Percentiles rank a stretch among this genome's conserved stretches.
phyloP scores from a whole-genome alignment of 2,797 vertebrate species.

The Sebastes jordani region DNA sequence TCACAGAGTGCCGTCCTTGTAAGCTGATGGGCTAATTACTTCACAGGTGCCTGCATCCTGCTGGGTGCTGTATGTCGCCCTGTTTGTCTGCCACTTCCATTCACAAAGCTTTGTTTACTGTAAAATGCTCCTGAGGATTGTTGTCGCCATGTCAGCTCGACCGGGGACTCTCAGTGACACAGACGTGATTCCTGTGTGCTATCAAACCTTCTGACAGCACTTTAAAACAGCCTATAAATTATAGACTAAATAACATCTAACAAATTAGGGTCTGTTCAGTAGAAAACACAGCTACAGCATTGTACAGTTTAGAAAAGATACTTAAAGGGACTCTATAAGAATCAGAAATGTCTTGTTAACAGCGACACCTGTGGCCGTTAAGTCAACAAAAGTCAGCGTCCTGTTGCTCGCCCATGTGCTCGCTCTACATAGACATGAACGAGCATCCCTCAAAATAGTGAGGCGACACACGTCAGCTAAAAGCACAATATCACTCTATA shows the following conservation, averaged over 20 bases:
- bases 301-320: not conserved
- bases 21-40: slow-evolving; percentile 54
- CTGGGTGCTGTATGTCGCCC: slow-evolving; percentile 19
- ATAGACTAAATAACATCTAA: not conserved
- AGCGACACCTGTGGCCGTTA: no score
- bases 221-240: not conserved
- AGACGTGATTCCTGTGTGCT: not conserved
- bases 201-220: not conserved
- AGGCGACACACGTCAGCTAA: no score
- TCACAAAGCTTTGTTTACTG: slow-evolving; percentile 57
- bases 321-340: no score
- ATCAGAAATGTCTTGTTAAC: no score
- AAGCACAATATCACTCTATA: no score
- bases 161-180: not conserved
- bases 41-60: slow-evolving; percentile 41
- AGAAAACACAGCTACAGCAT: not conserved
- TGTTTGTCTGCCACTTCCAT: slow-evolving; percentile 10
- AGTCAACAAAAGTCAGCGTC: no score
- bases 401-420: no score
- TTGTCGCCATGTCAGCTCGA: slow-evolving; percentile 12
- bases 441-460: no score
- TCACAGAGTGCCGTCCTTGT: slow-evolving; percentile 38
- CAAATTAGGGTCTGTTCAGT: not conserved
- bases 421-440: no score
- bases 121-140: slow-evolving; percentile 47